Conservation (phyloP, 2,888 invertebrate genomes). For the Alloplasta piceator region DNA sequence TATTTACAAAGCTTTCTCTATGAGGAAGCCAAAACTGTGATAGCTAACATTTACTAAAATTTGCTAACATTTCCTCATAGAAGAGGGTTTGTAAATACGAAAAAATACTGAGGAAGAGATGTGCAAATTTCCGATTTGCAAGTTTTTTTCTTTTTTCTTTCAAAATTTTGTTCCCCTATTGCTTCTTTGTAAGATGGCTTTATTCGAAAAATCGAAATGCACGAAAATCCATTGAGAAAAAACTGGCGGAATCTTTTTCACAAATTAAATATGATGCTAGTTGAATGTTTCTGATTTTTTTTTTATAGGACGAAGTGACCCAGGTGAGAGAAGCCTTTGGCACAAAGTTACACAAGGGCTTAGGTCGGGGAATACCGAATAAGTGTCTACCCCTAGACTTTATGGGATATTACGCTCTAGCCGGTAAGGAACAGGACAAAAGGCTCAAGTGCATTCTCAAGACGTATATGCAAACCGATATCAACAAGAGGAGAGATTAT, state of each 20-base stretch:
- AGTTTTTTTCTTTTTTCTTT: no score
- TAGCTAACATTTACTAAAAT: no score
- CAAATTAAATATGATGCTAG: not conserved
- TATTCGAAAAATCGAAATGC: no score
- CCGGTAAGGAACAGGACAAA: slow-evolving; percentile 94
- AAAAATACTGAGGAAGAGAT: no score
- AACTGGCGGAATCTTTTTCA: slow-evolving; percentile 12
- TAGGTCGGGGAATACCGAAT: slow-evolving; percentile 92
- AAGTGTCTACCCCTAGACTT: slow-evolving; percentile 97
- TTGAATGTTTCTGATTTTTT: slow-evolving; percentile 23
- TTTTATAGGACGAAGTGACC: slow-evolving; percentile 88
- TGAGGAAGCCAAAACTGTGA: no score
- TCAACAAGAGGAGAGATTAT: slow-evolving; percentile 94
- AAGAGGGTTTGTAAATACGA: no score
- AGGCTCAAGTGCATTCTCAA: slow-evolving; percentile 88
- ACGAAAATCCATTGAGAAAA: no score
- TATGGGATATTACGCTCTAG: slow-evolving; percentile 97
- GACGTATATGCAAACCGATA: slow-evolving; percentile 94
- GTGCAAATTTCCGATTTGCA: no score
- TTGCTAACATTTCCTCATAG: no score
- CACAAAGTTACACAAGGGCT: slow-evolving; percentile 95
- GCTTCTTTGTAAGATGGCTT: no score
- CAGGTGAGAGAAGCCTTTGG: slow-evolving; percentile 96
- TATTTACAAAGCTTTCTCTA: no score
- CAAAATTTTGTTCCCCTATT: no score